phyloP scores from a whole-genome alignment of 2,113 vertebrate species.

The Mobula birostris region DNA sequence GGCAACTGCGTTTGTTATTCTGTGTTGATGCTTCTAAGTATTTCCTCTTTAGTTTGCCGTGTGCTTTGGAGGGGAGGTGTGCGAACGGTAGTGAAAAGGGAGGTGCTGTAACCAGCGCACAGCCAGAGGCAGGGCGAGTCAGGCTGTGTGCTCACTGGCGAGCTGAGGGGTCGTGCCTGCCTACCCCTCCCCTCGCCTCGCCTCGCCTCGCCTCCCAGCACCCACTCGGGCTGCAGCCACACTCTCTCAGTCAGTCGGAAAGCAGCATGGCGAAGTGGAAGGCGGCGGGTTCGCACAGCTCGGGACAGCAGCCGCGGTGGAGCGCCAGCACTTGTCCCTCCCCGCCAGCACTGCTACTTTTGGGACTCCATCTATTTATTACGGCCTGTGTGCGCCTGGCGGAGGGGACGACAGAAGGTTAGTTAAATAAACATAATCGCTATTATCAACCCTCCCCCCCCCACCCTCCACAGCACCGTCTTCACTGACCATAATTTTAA shows the following conservation, averaged over 20 bases:
- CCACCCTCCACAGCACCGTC: background rate
- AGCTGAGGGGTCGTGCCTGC: background rate
- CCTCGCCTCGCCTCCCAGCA: background rate
- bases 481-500: no score
- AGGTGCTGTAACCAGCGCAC: background rate
- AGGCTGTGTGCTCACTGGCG: background rate
- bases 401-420: conserved; percentile 31
- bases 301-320: conserved; percentile 28
- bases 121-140: background rate
- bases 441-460: background rate
- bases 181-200: background rate
- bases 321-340: background rate
- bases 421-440: background rate
- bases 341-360: background rate
- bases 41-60: background rate
- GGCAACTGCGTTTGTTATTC: background rate
- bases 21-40: background rate
- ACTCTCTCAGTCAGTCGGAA: background rate
- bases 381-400: conserved; percentile 1
- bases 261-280: conserved; percentile 26
- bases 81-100: background rate
- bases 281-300: background rate
- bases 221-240: background rate
- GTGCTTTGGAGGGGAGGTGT: background rate
- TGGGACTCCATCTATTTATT: conserved; percentile 28